Conservation (phyloP, 35 echinoderm and acorn worm genomes). For the Strongylocentrotus purpuratus region DNA sequence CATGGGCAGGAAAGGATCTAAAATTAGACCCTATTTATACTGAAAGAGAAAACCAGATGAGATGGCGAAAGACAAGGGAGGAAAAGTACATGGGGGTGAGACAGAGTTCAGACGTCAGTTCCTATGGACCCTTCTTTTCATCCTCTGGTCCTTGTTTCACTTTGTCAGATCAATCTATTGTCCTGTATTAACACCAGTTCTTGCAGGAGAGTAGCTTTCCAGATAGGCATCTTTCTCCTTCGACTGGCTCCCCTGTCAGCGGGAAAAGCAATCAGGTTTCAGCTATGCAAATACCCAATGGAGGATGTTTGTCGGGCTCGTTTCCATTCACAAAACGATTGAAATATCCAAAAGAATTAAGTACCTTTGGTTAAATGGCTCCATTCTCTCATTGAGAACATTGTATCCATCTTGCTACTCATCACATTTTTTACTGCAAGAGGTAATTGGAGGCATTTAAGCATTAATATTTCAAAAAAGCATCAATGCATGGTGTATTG, state of each 20-base stretch:
- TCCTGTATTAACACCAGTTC: not conserved
- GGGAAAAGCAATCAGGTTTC: conserved; percentile 9
- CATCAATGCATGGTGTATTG: no score
- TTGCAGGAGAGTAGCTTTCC: not conserved
- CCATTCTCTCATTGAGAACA: no score
- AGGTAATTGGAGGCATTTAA: no score
- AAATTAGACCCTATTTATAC: not conserved
- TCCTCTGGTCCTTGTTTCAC: not conserved
- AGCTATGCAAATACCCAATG: conserved; percentile 9
- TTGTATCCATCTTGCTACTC: no score
- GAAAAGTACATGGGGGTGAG: conserved; percentile 8
- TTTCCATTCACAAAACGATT: not conserved
- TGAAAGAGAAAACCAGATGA: not conserved
- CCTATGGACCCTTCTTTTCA: not conserved
- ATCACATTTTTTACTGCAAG: no score
- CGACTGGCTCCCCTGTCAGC: not conserved
- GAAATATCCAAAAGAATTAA: no score
- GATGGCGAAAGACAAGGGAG: not conserved
- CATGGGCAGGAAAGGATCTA: not conserved
- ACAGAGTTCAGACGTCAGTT: conserved; percentile 2
- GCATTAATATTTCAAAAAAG: no score
- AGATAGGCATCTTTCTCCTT: not conserved
- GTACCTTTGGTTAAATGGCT: no score
- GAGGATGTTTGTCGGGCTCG: not conserved
- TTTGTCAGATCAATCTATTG: not conserved